phyloP scores from a whole-genome alignment of 2,113 vertebrate genomes.

The human (Homo sapiens) region DNA sequence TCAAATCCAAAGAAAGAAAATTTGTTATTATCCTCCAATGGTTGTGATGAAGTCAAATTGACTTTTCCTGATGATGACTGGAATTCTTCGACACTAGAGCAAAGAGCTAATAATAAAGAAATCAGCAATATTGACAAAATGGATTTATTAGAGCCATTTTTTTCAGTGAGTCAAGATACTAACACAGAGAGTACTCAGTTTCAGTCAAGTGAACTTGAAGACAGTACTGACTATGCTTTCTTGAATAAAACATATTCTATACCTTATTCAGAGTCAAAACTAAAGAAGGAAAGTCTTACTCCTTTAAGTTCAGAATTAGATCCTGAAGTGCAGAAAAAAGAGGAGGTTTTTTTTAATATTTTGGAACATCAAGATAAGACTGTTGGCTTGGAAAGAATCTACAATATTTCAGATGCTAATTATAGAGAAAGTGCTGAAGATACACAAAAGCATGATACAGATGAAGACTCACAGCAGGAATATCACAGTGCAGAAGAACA shows the following conservation, averaged over 20 bases:
- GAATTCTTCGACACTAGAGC: conserved; percentile 21
- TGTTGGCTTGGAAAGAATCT: background rate
- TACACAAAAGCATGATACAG: background rate
- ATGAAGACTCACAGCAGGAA: conserved; percentile 78
- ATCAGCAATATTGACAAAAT: background rate
- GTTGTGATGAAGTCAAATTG: background rate
- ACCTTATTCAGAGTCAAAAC: conserved; percentile 58
- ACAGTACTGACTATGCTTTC: background rate
- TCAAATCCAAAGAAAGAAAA: conserved; percentile 34
- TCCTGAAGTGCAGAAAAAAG: conserved; percentile 50
- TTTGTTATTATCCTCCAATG: background rate
- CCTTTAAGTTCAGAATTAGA: conserved; percentile 66
- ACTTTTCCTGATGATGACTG: background rate
- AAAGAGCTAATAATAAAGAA: background rate
- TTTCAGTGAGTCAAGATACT: background rate
- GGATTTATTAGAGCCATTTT: background rate
- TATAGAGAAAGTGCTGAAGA: background rate
- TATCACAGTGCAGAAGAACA: conserved; percentile 77
- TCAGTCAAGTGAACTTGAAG: background rate
- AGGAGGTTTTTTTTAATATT: conserved; percentile 5
- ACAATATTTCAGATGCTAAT: background rate
- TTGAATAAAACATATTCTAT: conserved; percentile 57
- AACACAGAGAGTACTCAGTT: background rate
- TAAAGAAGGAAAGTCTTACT: conserved; percentile 52
- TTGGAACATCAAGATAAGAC: conserved; percentile 20